phyloP scores from a whole-genome alignment of 2,888 invertebrate species.

The Hirtodrosophila duncani region DNA sequence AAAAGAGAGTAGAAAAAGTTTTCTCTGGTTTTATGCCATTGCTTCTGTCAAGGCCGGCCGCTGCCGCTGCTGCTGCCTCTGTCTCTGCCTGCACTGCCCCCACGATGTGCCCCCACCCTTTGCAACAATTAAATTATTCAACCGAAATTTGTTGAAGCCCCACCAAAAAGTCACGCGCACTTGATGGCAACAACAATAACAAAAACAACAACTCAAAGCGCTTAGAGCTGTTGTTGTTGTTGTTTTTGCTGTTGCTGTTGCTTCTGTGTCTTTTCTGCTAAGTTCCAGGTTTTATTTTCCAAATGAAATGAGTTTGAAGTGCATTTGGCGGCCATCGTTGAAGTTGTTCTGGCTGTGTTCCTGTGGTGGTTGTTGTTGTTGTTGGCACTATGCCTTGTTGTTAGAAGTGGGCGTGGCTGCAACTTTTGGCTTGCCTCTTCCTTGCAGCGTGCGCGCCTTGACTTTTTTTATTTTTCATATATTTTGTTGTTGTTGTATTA shows the following conservation, averaged over 20 bases:
- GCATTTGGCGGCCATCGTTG: constrained; percentile 59
- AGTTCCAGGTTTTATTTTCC: constrained; percentile 71
- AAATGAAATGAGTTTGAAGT: constrained; percentile 73
- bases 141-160: constrained; percentile 73
- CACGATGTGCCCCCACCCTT: constrained; percentile 32
- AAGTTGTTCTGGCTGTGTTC: constrained; percentile 25
- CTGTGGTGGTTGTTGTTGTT: constrained; percentile 11
- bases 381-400: constrained; percentile 31
- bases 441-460: background rate
- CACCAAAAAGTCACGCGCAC: constrained; percentile 73
- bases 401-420: constrained; percentile 61
- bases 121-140: constrained; percentile 73
- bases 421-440: constrained; percentile 39
- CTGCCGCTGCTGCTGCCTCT: constrained; percentile 1
- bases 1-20: constrained; percentile 40
- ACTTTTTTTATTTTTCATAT: constrained; percentile 14
- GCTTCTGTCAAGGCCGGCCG: constrained; percentile 7
- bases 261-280: constrained; percentile 57
- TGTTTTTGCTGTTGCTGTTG: constrained; percentile 23
- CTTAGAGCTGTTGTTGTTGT: constrained; percentile 36
- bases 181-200: constrained; percentile 53
- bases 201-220: constrained; percentile 11
- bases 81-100: background rate
- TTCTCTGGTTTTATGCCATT: constrained; percentile 51
- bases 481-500: constrained; percentile 48